These are phyloP conservation scores for Gracilinanus agilis DNA, from an alignment of 2,113 vertebrate species.

Conservation along the genomic window DNA sequence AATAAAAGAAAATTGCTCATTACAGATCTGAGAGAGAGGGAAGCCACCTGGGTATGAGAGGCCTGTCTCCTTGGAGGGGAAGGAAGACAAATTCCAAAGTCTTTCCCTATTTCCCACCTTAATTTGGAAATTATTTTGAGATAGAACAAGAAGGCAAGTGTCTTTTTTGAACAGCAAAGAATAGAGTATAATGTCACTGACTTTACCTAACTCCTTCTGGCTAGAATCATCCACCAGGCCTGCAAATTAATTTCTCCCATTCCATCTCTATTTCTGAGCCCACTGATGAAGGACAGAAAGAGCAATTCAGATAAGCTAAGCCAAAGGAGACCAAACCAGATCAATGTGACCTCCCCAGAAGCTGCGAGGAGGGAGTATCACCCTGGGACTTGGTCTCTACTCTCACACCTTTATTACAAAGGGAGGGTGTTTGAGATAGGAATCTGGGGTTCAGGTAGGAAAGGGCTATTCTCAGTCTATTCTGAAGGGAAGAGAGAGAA, in stretches of 20 bases:
- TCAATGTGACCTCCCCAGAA: not conserved
- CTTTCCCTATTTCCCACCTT: not conserved
- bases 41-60: not conserved
- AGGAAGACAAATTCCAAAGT: not conserved
- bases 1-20: not conserved
- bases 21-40: not conserved
- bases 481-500: not conserved
- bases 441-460: not conserved
- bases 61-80: not conserved
- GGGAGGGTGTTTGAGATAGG: not conserved
- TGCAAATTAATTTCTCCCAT: not conserved
- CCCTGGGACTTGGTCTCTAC: not conserved
- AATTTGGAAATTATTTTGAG: not conserved
- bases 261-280: not conserved
- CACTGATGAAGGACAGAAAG: not conserved
- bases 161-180: not conserved
- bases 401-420: not conserved
- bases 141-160: not conserved
- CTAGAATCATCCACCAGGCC: not conserved
- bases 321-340: not conserved
- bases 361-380: not conserved
- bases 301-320: not conserved
- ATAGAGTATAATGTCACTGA: not conserved
- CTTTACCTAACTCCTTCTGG: not conserved
- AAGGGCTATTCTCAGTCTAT: not conserved